A percentile compares a stretch with the other conserved stretches of the same genome.
Evolutionary conservation across 92 coral and sea anemone genomes (phyloP).

Genomic region (Hydrozoanthus gracilis): DNA sequence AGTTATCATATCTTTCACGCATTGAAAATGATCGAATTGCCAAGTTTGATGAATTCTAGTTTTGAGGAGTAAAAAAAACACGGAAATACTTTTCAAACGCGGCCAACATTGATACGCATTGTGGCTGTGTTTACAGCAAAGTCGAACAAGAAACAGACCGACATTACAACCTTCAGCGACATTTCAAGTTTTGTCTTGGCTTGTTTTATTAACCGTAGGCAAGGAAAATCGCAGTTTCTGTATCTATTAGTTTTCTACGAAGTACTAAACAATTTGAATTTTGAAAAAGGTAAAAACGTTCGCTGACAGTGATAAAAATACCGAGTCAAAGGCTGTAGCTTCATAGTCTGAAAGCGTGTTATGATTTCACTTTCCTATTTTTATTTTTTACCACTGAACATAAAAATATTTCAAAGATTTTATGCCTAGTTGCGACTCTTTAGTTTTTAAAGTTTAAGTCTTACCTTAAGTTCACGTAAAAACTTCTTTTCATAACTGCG

Average conservation of each 20-base stretch:
- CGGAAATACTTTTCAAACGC: not conserved
- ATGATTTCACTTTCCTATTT: no score
- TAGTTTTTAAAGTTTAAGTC: not conserved
- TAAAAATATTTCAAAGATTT: not conserved
- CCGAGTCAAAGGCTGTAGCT: no score
- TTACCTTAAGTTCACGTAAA: conserved; percentile 10
- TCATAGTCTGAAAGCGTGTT: no score
- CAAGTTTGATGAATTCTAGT: not conserved
- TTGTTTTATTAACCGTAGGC: no score
- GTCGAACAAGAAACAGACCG: not conserved
- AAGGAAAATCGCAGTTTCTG: no score
- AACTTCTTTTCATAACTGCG: not conserved
- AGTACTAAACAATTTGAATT: no score
- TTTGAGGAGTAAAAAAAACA: not conserved
- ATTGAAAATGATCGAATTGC: not conserved
- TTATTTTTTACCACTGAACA: no score
- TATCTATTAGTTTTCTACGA: no score
- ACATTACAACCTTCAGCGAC: not conserved
- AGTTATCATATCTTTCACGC: not conserved
- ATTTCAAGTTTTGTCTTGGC: not conserved
- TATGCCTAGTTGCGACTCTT: not conserved
- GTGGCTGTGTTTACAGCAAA: conserved; percentile 1
- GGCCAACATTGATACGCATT: not conserved
- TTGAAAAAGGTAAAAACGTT: no score
- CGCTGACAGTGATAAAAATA: no score